Evolutionary conservation across 1,140 invertebrate species (phyloP).

Genomic region (Eriosoma lanigerum): DNA sequence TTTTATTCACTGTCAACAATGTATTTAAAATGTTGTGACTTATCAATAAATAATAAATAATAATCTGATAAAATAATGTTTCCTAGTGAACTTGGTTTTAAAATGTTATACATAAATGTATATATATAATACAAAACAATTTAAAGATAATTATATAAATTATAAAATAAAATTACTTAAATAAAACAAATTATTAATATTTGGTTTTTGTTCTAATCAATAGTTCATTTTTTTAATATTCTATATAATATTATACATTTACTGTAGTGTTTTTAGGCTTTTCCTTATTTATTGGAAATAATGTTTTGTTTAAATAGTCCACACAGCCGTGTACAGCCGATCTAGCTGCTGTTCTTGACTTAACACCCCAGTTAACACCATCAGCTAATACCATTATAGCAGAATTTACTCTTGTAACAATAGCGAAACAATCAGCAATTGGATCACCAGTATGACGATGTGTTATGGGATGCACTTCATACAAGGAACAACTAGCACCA

Average conservation of each 20-base stretch:
- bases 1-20: not conserved
- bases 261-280: slow-evolving; percentile 55
- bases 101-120: too few species aligned
- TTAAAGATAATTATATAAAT: too few species aligned
- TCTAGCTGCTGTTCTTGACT: slow-evolving; percentile 82
- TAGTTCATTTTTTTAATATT: not conserved
- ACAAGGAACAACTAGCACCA: slow-evolving; percentile 61
- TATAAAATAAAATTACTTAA: too few species aligned
- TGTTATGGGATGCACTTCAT: slow-evolving; percentile 68
- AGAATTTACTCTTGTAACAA: slow-evolving; percentile 77
- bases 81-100: too few species aligned
- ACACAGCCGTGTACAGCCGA: slow-evolving; percentile 86
- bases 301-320: slow-evolving; percentile 78
- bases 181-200: not conserved
- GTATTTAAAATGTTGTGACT: not conserved
- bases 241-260: slow-evolving; percentile 39
- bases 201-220: not conserved
- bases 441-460: slow-evolving; percentile 79
- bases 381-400: slow-evolving; percentile 83
- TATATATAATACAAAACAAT: too few species aligned
- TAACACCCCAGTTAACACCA: slow-evolving; percentile 93
- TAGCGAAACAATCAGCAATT: slow-evolving; percentile 86
- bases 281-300: slow-evolving; percentile 63
- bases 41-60: not conserved
- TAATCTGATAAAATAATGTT: too few species aligned